These are phyloP conservation scores for Oenanthe melanoleuca DNA, from an alignment of 2,113 vertebrate species.

Conservation along the genomic window DNA sequence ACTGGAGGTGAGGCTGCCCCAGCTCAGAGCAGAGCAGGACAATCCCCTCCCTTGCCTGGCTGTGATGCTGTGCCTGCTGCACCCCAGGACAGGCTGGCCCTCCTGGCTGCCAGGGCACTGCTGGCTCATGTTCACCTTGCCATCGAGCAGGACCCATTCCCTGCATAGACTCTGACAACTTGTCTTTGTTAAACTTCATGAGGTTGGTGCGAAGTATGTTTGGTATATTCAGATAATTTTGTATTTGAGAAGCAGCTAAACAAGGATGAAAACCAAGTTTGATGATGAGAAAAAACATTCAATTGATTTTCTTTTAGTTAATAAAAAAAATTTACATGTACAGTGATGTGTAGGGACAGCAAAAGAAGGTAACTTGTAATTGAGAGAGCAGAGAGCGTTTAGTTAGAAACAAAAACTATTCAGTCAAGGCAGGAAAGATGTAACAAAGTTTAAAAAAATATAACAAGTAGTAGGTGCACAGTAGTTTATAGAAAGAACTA, in stretches of 20 bases:
- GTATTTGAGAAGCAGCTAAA: neutral
- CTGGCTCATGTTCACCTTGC: rapidly evolving
- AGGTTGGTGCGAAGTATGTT: neutral
- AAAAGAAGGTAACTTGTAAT: neutral
- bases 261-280: neutral
- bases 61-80: rapidly evolving
- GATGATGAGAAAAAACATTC: neutral
- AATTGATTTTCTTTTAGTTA: neutral
- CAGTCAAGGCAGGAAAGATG: neutral
- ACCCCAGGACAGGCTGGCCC: rapidly evolving
- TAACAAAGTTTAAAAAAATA: neutral
- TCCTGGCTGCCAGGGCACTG: neutral
- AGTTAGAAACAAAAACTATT: neutral
- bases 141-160: rapidly evolving
- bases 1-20: rapidly evolving
- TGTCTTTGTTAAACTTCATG: neutral
- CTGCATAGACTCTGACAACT: neutral
- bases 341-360: neutral
- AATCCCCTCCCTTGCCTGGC: rapidly evolving
- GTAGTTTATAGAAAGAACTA: neutral
- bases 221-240: neutral
- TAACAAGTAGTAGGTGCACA: neutral
- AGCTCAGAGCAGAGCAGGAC: rapidly evolving
- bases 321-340: neutral
- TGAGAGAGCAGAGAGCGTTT: neutral